Conservation (phyloP, 1,140 invertebrate species). For the Megathymus violae region DNA sequence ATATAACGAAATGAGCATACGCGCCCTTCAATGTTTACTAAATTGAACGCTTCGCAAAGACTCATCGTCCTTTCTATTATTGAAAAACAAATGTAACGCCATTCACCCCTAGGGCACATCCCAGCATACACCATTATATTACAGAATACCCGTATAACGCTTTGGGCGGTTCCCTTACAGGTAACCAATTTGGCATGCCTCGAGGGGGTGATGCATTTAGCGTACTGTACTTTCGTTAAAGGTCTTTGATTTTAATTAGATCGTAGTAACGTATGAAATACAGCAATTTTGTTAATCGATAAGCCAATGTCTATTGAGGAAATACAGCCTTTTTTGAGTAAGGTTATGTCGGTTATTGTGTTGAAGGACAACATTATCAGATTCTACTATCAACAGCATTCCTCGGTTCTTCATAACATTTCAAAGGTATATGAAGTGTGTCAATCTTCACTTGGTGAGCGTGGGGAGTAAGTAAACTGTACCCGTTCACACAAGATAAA, state of each 20-base stretch:
- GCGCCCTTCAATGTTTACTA: neutral
- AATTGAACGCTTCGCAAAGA: neutral
- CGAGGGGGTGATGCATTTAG: conserved; percentile 5
- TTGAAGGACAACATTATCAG: too few relatives aligned
- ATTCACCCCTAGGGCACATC: conserved; percentile 5
- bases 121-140: conserved; percentile 5
- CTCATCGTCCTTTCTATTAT: conserved; percentile 4
- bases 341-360: too few relatives aligned
- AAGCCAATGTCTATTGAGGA: neutral
- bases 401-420: too few relatives aligned
- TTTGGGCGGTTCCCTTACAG: conserved; percentile 22
- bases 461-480: too few relatives aligned
- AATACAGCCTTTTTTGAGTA: too few relatives aligned
- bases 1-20: neutral
- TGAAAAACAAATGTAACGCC: conserved; percentile 4
- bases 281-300: neutral
- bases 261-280: neutral
- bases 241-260: conserved; percentile 24
- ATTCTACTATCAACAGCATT: too few relatives aligned
- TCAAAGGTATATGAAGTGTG: too few relatives aligned
- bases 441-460: too few relatives aligned
- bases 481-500: too few relatives aligned
- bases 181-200: conserved; percentile 28
- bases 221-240: conserved; percentile 7
- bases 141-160: conserved; percentile 18